These are phyloP conservation scores for Morone chrysops DNA, from an alignment of 2,113 vertebrate genomes.

Conservation along the genomic window DNA sequence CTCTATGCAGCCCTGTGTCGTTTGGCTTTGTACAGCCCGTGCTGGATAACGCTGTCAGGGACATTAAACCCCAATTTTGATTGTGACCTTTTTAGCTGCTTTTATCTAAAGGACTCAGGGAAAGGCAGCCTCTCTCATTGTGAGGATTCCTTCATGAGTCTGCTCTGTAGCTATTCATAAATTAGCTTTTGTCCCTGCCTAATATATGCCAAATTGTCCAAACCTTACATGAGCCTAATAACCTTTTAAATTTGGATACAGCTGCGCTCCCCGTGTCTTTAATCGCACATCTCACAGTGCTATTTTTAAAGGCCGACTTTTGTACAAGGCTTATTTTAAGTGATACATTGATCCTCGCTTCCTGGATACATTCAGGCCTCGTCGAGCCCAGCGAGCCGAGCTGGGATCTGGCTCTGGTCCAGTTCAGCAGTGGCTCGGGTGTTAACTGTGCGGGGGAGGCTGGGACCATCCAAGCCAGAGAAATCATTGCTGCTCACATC, in stretches of 20 bases:
- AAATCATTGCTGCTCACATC: slow-evolving; percentile 59
- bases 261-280: slow-evolving; percentile 34
- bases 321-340: slow-evolving; percentile 50
- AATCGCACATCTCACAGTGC: slow-evolving; percentile 46
- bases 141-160: slow-evolving; percentile 34
- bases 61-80: slow-evolving; percentile 62
- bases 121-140: slow-evolving; percentile 34
- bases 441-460: slow-evolving; percentile 58
- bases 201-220: slow-evolving; percentile 46
- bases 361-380: slow-evolving; percentile 28
- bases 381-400: slow-evolving; percentile 36
- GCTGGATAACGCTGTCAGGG: slow-evolving; percentile 52
- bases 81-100: slow-evolving; percentile 70
- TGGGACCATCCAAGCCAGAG: slow-evolving; percentile 55
- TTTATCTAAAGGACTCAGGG: slow-evolving; percentile 51
- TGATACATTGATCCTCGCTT: slow-evolving; percentile 53
- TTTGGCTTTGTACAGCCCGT: slow-evolving; percentile 55
- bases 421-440: slow-evolving; percentile 54
- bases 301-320: slow-evolving; percentile 51
- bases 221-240: slow-evolving; percentile 40
- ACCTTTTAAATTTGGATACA: slow-evolving; percentile 50
- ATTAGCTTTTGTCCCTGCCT: slow-evolving; percentile 49
- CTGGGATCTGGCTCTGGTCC: slow-evolving; percentile 54
- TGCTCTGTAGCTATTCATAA: slow-evolving; percentile 49
- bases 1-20: slow-evolving; percentile 43